Evolutionary conservation across 2,113 vertebrate species (phyloP).

Genomic region (Himantopus leucocephalus): DNA sequence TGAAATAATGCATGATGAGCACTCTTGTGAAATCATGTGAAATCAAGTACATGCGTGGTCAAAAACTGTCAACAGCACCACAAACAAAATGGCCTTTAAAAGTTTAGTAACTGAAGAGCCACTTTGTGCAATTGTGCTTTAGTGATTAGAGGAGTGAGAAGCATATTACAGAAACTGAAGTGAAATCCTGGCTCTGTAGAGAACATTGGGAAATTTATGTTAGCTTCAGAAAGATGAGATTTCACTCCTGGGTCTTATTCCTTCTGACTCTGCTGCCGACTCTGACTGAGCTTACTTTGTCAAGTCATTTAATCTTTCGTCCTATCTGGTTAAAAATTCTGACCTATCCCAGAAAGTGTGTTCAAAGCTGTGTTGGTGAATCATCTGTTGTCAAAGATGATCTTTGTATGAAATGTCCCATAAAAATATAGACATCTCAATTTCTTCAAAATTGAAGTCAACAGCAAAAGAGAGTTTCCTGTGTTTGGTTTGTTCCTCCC

Average conservation of each 20-base stretch:
- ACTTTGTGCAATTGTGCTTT: not conserved
- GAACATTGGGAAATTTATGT: not conserved
- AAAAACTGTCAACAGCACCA: not conserved
- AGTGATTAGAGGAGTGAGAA: not conserved
- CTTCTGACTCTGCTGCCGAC: not conserved
- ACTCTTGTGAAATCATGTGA: not conserved
- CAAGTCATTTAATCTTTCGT: not conserved
- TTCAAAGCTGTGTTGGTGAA: not conserved
- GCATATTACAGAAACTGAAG: not conserved
- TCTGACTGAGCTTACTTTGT: not conserved
- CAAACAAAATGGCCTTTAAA: not conserved
- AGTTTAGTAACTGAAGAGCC: not conserved
- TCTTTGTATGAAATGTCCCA: not conserved
- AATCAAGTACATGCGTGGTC: not conserved
- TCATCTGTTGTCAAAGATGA: not conserved
- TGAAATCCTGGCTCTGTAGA: not conserved
- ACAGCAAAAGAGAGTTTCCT: not conserved
- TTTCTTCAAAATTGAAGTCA: not conserved
- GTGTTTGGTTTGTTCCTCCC: not conserved
- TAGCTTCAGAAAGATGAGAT: not conserved
- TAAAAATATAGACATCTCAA: not conserved
- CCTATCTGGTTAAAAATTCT: not conserved
- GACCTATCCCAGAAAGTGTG: not conserved
- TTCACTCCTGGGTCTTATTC: not conserved
- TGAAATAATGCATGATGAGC: not conserved